Percentiles rank a stretch among this genome's conserved stretches.
Conservation (phyloP, 1,140 invertebrate species). For the Drosophila funebris region DNA sequence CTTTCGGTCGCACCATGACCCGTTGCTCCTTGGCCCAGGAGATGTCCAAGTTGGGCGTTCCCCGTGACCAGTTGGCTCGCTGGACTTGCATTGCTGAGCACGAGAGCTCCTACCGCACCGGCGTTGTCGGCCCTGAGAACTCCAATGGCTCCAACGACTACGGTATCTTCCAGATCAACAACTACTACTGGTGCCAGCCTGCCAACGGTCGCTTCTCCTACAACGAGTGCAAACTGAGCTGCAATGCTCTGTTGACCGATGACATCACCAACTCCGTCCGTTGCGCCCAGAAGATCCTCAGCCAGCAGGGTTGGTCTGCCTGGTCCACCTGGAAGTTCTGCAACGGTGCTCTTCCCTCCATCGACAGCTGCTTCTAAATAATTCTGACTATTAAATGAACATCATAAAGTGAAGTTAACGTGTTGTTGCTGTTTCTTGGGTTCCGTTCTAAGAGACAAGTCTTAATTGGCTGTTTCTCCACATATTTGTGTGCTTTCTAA, state of each 20-base stretch:
- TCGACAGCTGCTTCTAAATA: slow-evolving; percentile 53
- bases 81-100: slow-evolving; percentile 60
- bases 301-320: slow-evolving; percentile 50
- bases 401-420: slow-evolving; percentile 23
- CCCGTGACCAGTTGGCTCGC: slow-evolving; percentile 19
- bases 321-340: slow-evolving; percentile 57
- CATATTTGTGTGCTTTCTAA: slow-evolving; percentile 33
- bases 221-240: slow-evolving; percentile 36
- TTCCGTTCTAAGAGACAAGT: not conserved
- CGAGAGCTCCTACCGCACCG: slow-evolving; percentile 48
- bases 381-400: not conserved
- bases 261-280: slow-evolving; percentile 44
- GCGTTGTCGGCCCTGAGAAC: slow-evolving; percentile 44
- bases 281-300: slow-evolving; percentile 53
- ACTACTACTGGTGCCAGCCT: slow-evolving; percentile 62
- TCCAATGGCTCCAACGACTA: slow-evolving; percentile 60
- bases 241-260: slow-evolving; percentile 45
- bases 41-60: slow-evolving; percentile 48
- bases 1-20: slow-evolving; percentile 49
- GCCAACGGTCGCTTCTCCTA: slow-evolving; percentile 40
- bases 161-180: slow-evolving; percentile 75
- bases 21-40: slow-evolving; percentile 69
- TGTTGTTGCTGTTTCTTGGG: not conserved
- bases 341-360: slow-evolving; percentile 43
- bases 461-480: slow-evolving; percentile 36